Evolutionary conservation across 2,888 invertebrate species (phyloP).

Genomic region (Noctua pronuba): DNA sequence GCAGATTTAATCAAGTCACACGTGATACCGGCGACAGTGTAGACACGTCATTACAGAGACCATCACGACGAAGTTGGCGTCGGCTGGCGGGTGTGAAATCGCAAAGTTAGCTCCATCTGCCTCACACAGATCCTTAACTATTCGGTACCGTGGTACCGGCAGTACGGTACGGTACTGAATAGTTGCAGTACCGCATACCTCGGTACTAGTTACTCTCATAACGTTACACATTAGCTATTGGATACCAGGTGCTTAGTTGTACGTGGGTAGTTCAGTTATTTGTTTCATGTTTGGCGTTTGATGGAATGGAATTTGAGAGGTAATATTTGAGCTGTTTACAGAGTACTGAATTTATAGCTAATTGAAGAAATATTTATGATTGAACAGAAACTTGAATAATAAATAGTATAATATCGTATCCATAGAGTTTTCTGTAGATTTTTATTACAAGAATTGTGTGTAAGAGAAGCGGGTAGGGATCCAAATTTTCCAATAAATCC

Average conservation of each 20-base stretch:
- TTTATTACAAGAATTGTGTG: not conserved
- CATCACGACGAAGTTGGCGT: slow-evolving; percentile 69
- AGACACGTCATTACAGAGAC: slow-evolving; percentile 55
- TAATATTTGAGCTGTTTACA: not conserved
- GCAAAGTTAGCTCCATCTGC: slow-evolving; percentile 74
- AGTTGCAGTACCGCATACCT: slow-evolving; percentile 59
- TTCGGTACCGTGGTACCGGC: slow-evolving; percentile 55
- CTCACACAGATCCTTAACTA: slow-evolving; percentile 74
- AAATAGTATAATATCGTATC: no score
- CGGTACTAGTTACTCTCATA: slow-evolving; percentile 43
- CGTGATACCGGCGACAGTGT: slow-evolving; percentile 40
- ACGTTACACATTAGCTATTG: slow-evolving; percentile 35
- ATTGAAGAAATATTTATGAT: not conserved
- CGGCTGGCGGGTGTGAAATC: slow-evolving; percentile 70
- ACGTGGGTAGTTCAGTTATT: slow-evolving; percentile 11
- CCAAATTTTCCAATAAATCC: no score
- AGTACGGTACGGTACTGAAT: slow-evolving; percentile 48
- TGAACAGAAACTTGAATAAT: not conserved
- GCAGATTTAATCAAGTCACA: slow-evolving; percentile 56
- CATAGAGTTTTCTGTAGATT: not conserved
- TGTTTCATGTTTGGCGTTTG: slow-evolving; percentile 6
- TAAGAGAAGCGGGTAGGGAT: not conserved
- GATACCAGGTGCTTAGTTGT: slow-evolving; percentile 26
- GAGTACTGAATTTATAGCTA: not conserved
- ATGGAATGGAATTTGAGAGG: not conserved